Percentiles rank a stretch among this genome's conserved stretches.
phyloP scores from a whole-genome alignment of 2,888 invertebrate species.

The Fissipunctia ypsillon region DNA sequence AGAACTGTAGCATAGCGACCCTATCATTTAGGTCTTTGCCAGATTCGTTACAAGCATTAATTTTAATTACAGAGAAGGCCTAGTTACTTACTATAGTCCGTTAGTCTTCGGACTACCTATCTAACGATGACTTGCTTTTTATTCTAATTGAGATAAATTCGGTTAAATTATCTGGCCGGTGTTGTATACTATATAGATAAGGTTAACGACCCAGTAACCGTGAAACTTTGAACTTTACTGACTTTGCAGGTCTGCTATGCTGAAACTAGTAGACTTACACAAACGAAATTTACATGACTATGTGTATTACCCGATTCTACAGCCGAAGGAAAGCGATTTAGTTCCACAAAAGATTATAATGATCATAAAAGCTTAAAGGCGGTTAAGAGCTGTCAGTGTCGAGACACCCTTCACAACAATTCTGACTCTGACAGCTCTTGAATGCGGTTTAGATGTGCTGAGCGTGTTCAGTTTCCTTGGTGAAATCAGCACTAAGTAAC shows the following conservation, averaged over 20 bases:
- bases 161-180: background rate
- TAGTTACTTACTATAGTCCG: constrained; percentile 4
- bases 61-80: constrained; percentile 43
- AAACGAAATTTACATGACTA: background rate
- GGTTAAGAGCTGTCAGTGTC: background rate
- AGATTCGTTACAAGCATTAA: constrained; percentile 20
- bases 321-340: background rate
- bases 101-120: constrained; percentile 2
- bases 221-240: background rate
- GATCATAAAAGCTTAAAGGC: background rate
- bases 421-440: background rate
- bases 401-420: too few relatives aligned
- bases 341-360: background rate
- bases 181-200: background rate
- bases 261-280: background rate
- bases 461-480: background rate
- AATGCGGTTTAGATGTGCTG: background rate
- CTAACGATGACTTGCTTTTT: constrained; percentile 37
- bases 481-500: background rate
- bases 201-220: background rate
- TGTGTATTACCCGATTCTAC: background rate
- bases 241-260: background rate
- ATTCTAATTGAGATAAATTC: constrained; percentile 34
- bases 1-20: constrained; percentile 11
- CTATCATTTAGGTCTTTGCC: background rate